Base-by-base conservation (phyloP, 2,113 vertebrate species). In the Brachypteracias leptosomus region DNA sequence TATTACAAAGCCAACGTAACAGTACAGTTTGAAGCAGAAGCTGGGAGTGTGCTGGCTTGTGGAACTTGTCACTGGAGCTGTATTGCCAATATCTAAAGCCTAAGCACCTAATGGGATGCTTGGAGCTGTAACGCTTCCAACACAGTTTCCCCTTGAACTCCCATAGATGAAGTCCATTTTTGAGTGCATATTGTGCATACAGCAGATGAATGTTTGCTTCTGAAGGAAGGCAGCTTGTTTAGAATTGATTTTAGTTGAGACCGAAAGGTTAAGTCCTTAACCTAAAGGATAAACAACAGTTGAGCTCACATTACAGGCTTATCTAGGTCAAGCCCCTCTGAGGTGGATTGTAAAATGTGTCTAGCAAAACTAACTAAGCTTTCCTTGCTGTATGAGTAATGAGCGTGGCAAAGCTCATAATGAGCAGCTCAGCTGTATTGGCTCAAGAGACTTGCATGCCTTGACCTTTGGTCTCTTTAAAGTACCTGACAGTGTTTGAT, bases 321-420 rank as follows among this genome's bases (percentile, higher is more conserved):
- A 86, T 77, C 36, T 88, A 90, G 75, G 83, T 92, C 85, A 90
- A 63, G 76, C 52, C 38, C 38, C 68, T 90, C 61, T 1, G 2
- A 94, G 76, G 57, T 0, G 0, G 46, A 47, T 31, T 89, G 47
- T 90, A 86, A 77, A 84, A 92, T 35, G 24, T 84, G 33, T 71
- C 55, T 86, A n/a, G 82, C 63, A 95, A 81, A 94, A 92, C 57
- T 71, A 73, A 81, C 15, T 81, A 84, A 96, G 61, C 65, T 89
- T 81, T 68, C 65, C 68, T 86, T 86, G 63, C 92, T 77, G 11
- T 88, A 59, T 90, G 76, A 96, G 58, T 74, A 83, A 86, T 54
- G 71, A 85, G 80, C 72, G 92, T 16, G 1, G 40, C 46, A 58
- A 81, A 91, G 52, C 47, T 91, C 16, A 29, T 70, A 84, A 18